phyloP scores from a whole-genome alignment of 2,113 vertebrate species.

The Gasterosteus aculeatus region DNA sequence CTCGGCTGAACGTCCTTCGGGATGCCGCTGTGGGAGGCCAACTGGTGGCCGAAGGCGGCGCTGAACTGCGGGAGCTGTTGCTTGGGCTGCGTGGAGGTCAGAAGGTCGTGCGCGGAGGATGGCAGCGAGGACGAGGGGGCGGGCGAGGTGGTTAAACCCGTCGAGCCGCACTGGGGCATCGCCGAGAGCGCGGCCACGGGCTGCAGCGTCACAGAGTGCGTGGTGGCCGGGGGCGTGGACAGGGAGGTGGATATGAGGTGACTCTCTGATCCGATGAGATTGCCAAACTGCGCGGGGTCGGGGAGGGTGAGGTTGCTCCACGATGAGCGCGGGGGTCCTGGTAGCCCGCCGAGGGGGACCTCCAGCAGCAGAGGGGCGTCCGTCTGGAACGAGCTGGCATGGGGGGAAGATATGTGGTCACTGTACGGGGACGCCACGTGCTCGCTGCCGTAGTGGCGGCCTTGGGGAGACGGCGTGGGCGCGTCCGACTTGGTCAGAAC shows the following conservation, averaged over 20 bases:
- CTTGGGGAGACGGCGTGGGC: constrained; percentile 88
- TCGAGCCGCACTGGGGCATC: constrained; percentile 90
- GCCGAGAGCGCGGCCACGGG: constrained; percentile 94
- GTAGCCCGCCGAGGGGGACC: constrained; percentile 90
- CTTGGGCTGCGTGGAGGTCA: constrained; percentile 92
- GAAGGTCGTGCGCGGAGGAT: constrained; percentile 80
- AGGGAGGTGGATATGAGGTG: constrained; percentile 97
- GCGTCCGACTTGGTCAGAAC: constrained; percentile 91
- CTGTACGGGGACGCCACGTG: constrained; percentile 95
- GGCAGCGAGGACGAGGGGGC: constrained; percentile 76
- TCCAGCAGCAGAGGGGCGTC: constrained; percentile 94
- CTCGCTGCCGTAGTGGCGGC: constrained; percentile 97
- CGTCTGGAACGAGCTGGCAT: constrained; percentile 88
- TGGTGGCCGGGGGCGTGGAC: constrained; percentile 93
- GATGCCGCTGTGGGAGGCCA: constrained; percentile 98
- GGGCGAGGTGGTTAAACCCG: constrained; percentile 78
- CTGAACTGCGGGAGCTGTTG: constrained; percentile 99
- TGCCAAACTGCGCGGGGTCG: constrained; percentile 92
- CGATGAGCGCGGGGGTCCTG: constrained; percentile 88
- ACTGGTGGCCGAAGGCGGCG: constrained; percentile 96
- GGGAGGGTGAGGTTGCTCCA: constrained; percentile 93
- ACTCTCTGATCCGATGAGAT: constrained; percentile 91
- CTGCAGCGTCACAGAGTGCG: constrained; percentile 92
- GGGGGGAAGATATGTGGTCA: constrained; percentile 94
- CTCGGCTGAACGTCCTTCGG: constrained; percentile 99